phyloP scores from a whole-genome alignment of 2,888 invertebrate genomes.

The Idaea biselata region DNA sequence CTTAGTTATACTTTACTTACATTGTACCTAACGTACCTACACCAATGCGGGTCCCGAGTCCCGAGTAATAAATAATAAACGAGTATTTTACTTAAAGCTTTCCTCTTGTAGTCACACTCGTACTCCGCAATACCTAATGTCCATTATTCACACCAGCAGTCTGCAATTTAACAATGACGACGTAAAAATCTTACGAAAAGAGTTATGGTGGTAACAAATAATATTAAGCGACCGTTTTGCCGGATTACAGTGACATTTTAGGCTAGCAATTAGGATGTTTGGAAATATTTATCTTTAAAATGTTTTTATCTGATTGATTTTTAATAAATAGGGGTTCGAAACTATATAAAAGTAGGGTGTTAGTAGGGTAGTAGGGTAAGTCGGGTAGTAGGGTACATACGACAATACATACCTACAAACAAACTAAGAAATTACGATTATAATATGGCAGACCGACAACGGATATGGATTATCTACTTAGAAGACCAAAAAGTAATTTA shows the following conservation, averaged over 20 bases:
- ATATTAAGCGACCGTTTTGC: conserved; percentile 56
- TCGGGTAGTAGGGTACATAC: too few species aligned
- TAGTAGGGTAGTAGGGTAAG: too few species aligned
- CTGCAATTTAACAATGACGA: conserved; percentile 53
- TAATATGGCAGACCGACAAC: too few species aligned
- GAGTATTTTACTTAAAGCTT: background rate
- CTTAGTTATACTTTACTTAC: too few species aligned
- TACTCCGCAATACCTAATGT: conserved; percentile 7
- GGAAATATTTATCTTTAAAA: background rate
- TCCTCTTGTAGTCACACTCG: background rate
- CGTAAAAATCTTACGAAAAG: conserved; percentile 45
- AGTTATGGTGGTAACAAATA: conserved; percentile 59
- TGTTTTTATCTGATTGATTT: background rate
- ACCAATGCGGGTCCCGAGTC: too few species aligned
- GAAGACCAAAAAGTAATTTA: too few species aligned
- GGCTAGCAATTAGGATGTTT: conserved; percentile 32
- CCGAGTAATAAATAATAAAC: too few species aligned
- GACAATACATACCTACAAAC: too few species aligned
- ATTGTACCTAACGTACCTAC: too few species aligned
- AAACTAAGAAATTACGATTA: too few species aligned
- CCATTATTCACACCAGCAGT: conserved; percentile 40
- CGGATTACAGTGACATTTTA: conserved; percentile 46
- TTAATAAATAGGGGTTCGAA: background rate
- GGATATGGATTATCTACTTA: too few species aligned
- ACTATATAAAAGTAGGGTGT: too few species aligned